phyloP scores from a whole-genome alignment of 2,888 invertebrate species.

The Scotopteryx bipunctaria region DNA sequence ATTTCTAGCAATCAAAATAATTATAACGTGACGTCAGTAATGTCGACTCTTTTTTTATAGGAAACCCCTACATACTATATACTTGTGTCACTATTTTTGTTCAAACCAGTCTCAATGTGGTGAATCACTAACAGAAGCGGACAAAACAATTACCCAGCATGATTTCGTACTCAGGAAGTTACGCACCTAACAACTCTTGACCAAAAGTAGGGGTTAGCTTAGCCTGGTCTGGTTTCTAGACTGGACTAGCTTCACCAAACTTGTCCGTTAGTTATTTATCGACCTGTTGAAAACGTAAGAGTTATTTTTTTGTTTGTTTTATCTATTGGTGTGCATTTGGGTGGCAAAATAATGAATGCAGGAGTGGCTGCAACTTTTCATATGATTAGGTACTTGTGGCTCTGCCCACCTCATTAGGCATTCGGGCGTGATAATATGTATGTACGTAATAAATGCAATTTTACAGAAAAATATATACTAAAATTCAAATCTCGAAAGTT shows the following conservation, averaged over 20 bases:
- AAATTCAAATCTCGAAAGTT: no score
- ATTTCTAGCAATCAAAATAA: slow-evolving; percentile 13
- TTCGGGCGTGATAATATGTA: no score
- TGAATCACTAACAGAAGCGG: slow-evolving; percentile 17
- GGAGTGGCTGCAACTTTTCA: no score
- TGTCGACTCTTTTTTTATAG: no score
- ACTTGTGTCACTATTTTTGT: not conserved
- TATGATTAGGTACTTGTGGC: no score
- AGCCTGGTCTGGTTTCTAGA: slow-evolving; percentile 25
- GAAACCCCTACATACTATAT: no score
- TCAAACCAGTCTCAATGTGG: no score
- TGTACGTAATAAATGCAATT: no score
- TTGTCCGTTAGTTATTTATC: slow-evolving; percentile 13
- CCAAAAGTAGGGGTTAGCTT: slow-evolving; percentile 36
- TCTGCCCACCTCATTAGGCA: no score
- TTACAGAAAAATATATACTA: no score
- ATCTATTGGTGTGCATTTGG: no score
- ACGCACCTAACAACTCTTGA: slow-evolving; percentile 43
- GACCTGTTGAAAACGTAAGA: slow-evolving; percentile 6
- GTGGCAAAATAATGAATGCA: no score
- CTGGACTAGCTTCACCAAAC: slow-evolving; percentile 25
- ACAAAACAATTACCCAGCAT: slow-evolving; percentile 48
- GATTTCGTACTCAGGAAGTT: slow-evolving; percentile 50
- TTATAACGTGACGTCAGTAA: not conserved
- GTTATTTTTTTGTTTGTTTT: not conserved